Base-by-base conservation (phyloP, 2,888 invertebrate genomes). In the Nudaria mundana region DNA sequence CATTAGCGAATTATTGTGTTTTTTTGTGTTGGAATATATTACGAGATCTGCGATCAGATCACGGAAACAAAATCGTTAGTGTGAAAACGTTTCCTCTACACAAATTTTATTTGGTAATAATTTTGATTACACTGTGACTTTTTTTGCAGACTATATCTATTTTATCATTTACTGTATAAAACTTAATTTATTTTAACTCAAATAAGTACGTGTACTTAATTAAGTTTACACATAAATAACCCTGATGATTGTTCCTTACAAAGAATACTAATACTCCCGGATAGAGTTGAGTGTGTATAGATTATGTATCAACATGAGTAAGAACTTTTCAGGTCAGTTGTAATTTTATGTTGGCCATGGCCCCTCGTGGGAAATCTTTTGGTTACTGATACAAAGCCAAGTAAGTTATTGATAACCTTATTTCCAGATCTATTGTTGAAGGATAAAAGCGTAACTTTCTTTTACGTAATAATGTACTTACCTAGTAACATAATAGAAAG, bases 391-490 rank as follows among this genome's bases (percentile, higher is more conserved):
- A 8, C 3, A 10, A 26, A 26, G 5, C 3, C 7, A 12, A 13
- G 26, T 13, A 13, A 11, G 32, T 10, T 28, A 37, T 10, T 3
- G 7, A n/a, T 18, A 20, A 20, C 16, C 23, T 16, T 14, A 7
- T 26, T 24, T 24, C 37, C 13, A 12, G 37, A 43, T 28, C 40
- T 12, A 52, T 49, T 34, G 40, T 13, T 26, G 12, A 5, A 11
- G 25, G 34, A 42, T 40, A 45, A 40, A 44, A 34, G 24, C 3
- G n/a, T 23, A 10, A 3, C 23, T 23, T 5, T 10, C 5, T 10
- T 23, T 23, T 3, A 23, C 11, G 5, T 24, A 1, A 24, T 24
- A 10, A 11, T 24, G 5, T 4, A 8, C 6, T 8, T n/a, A 23
- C 11, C 18, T 30, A 20, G 11, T 6, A 14, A 16, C 31, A n/a